Evolutionary conservation across 2,113 vertebrate genomes (phyloP).

Genomic region (Centrocercus urophasianus): DNA sequence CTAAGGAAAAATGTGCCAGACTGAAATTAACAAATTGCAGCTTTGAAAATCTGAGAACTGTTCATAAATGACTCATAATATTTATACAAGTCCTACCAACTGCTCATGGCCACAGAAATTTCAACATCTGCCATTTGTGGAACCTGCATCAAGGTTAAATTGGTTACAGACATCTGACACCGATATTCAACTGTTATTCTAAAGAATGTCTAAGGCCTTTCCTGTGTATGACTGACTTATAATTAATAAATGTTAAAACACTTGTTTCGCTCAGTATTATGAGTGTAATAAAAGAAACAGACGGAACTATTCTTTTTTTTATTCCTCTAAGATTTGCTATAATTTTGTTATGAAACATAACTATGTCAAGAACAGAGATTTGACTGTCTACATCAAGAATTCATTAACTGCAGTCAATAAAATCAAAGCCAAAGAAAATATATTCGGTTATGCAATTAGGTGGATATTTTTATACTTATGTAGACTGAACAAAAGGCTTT

Average conservation of each 20-base stretch:
- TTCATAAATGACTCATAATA: not conserved
- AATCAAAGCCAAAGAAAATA: not conserved
- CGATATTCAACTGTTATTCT: not conserved
- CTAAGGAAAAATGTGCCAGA: not conserved
- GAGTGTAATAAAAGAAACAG: not conserved
- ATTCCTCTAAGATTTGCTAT: not conserved
- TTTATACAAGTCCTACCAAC: too few relatives aligned
- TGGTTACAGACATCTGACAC: not conserved
- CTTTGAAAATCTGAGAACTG: not conserved
- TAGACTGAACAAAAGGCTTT: not conserved
- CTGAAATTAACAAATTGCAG: not conserved
- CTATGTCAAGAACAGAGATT: not conserved
- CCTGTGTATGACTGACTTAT: not conserved
- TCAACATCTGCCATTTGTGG: not conserved
- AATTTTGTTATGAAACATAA: not conserved
- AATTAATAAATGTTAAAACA: not conserved
- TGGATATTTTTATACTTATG: not conserved
- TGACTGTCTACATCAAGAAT: not conserved
- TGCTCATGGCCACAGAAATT: not conserved
- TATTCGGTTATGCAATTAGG: not conserved
- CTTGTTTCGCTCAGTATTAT: not conserved
- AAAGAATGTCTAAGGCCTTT: not conserved
- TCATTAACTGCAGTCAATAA: not conserved
- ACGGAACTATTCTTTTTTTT: not conserved
- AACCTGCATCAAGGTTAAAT: not conserved